Conservation (phyloP, 2,113 vertebrate species). For the Saimiri boliviensis region DNA sequence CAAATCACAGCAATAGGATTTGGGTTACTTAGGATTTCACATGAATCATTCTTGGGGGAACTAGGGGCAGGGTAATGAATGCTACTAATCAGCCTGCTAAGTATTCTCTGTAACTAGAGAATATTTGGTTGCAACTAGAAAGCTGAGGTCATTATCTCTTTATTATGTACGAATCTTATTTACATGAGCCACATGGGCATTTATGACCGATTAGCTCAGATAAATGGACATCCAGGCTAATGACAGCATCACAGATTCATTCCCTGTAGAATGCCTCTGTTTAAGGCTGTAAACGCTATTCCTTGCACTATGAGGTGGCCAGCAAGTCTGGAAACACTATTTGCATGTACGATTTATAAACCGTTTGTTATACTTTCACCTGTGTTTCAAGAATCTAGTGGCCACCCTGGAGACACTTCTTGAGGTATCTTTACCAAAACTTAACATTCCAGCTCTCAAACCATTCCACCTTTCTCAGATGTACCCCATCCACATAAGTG, state of each 20-base stretch:
- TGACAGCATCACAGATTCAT: not conserved
- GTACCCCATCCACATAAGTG: not conserved
- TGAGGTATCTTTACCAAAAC: not conserved
- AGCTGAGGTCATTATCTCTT: constrained; percentile 53
- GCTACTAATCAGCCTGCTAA: constrained; percentile 64
- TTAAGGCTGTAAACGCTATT: not conserved
- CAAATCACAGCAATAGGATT: not conserved
- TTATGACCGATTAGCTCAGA: constrained; percentile 45
- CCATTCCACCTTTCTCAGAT: not conserved
- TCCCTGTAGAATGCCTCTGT: not conserved
- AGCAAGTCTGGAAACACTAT: not conserved
- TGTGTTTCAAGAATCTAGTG: not conserved
- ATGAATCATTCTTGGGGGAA: constrained; percentile 28
- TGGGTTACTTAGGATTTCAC: constrained; percentile 32
- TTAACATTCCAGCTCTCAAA: not conserved
- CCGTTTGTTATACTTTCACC: not conserved
- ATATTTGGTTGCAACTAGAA: constrained; percentile 59
- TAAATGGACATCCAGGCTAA: not conserved
- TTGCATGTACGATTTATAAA: not conserved
- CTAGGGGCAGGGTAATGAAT: constrained; percentile 23
- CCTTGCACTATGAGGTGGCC: not conserved
- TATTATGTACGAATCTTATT: constrained; percentile 54
- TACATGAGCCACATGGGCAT: constrained; percentile 6
- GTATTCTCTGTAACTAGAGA: constrained; percentile 43
- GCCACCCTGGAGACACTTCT: not conserved